Evolutionary conservation across 2,797 vertebrate genomes (phyloP).

Genomic region (Poeciliopsis gracilis): DNA sequence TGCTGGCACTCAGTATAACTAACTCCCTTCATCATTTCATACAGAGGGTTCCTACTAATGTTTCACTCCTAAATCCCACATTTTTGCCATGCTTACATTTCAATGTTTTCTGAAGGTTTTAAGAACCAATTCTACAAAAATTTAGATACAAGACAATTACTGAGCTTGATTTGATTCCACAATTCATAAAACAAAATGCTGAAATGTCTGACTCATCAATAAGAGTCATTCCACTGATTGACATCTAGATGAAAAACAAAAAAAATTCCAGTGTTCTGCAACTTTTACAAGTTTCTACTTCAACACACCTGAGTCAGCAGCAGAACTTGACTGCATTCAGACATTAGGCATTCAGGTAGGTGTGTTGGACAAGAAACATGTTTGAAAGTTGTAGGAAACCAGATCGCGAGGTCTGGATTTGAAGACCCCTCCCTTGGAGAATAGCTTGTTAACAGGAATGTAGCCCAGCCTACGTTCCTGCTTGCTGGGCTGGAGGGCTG

Average conservation of each 20-base stretch:
- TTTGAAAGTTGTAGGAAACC: too few species aligned
- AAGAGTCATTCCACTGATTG: not conserved
- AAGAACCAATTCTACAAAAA: not conserved
- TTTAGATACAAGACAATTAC: not conserved
- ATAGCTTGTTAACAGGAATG: not conserved
- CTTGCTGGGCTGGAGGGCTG: not conserved
- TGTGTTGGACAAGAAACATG: too few species aligned
- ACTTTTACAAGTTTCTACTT: too few species aligned
- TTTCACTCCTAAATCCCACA: not conserved
- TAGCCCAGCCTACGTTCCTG: not conserved
- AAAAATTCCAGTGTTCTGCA: too few species aligned
- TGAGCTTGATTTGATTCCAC: not conserved
- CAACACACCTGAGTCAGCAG: too few species aligned
- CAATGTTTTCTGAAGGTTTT: not conserved
- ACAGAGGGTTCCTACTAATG: not conserved
- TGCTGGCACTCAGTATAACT: not conserved
- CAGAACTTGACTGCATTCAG: too few species aligned
- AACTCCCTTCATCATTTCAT: not conserved
- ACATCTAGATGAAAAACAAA: not conserved
- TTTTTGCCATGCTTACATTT: not conserved
- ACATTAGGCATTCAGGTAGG: too few species aligned
- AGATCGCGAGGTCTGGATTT: too few species aligned
- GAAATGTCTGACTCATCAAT: not conserved
- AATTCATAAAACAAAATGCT: not conserved
- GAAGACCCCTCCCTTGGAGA: too few species aligned